Evolutionary conservation across 1,140 invertebrate species (phyloP).

Genomic region (Cydia fagiglandana): DNA sequence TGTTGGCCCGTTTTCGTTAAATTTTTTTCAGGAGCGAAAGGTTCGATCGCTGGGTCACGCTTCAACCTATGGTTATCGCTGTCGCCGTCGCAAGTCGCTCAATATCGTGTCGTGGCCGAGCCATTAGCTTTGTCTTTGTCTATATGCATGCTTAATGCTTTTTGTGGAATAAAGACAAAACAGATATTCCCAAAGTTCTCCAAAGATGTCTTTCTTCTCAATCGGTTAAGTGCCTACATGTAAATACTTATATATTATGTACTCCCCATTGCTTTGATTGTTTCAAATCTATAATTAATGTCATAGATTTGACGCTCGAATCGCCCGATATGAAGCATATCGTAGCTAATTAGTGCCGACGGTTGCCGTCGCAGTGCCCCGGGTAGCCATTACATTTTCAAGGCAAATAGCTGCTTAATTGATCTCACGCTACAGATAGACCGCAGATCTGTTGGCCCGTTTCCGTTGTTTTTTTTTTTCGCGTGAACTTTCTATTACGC

Average conservation of each 20-base stretch:
- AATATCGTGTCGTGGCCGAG: too few relatives aligned
- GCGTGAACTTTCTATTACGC: neutral
- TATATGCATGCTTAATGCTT: too few relatives aligned
- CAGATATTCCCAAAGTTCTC: too few relatives aligned
- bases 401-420: constrained; percentile 60
- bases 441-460: constrained; percentile 49
- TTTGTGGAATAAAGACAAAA: too few relatives aligned
- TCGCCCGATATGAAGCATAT: constrained; percentile 2
- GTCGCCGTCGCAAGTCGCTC: too few relatives aligned
- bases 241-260: too few relatives aligned
- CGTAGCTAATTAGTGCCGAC: constrained; percentile 38
- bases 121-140: too few relatives aligned
- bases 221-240: neutral
- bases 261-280: neutral
- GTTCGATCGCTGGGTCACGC: too few relatives aligned
- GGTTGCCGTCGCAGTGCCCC: constrained; percentile 2
- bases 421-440: constrained; percentile 62
- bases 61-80: too few relatives aligned
- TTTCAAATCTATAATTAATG: constrained; percentile 23
- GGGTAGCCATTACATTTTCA: constrained; percentile 54
- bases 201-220: neutral
- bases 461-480: constrained; percentile 44
- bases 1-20: too few relatives aligned
- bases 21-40: too few relatives aligned
- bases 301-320: constrained; percentile 15